These are phyloP conservation scores for Zaprionus taronus DNA, from an alignment of 1,140 invertebrate genomes.

Conservation along the genomic window DNA sequence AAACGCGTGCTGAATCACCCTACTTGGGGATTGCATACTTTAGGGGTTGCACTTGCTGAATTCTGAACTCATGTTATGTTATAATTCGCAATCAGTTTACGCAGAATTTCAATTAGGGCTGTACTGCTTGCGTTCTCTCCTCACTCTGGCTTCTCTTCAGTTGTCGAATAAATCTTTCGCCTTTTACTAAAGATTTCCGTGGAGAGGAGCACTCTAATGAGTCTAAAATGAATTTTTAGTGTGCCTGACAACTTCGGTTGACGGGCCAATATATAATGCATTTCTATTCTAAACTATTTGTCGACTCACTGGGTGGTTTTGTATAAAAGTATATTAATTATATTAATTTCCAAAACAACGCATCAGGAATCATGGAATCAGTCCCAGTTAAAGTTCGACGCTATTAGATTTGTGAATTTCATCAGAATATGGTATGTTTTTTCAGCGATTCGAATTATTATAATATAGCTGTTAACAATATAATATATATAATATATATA, in stretches of 20 bases:
- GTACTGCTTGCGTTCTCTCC: not conserved
- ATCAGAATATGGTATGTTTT: too few relatives aligned
- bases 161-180: slow-evolving; percentile 55
- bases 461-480: too few relatives aligned
- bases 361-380: too few relatives aligned
- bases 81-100: not conserved
- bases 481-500: too few relatives aligned
- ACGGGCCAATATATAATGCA: not conserved
- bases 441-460: too few relatives aligned
- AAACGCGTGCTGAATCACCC: not conserved
- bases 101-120: not conserved
- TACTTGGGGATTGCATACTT: not conserved
- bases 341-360: too few relatives aligned
- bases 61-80: not conserved
- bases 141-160: slow-evolving; percentile 45
- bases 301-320: too few relatives aligned
- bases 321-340: too few relatives aligned
- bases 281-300: too few relatives aligned
- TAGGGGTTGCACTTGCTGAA: not conserved
- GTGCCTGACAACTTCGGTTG: not conserved
- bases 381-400: too few relatives aligned
- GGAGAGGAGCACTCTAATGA: slow-evolving; percentile 60
- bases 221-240: slow-evolving; percentile 50
- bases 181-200: slow-evolving; percentile 58
- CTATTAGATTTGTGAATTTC: too few relatives aligned